Evolutionary conservation across 2,113 vertebrate species (phyloP).

Genomic region (Nestor notabilis): DNA sequence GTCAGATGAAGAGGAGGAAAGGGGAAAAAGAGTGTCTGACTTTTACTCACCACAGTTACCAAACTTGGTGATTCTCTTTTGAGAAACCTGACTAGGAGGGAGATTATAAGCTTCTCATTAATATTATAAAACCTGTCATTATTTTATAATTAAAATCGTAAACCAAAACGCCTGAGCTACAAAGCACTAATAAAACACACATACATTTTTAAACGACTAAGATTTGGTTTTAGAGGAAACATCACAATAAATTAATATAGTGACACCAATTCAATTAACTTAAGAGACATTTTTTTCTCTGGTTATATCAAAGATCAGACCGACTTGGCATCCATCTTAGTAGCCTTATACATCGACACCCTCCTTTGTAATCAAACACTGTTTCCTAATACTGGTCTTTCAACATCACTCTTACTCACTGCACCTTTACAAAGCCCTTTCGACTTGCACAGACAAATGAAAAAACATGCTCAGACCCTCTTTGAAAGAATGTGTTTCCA

Average conservation of each 20-base stretch:
- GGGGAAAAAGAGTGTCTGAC: background rate
- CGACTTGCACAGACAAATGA: background rate
- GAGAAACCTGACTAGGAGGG: background rate
- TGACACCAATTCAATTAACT: background rate
- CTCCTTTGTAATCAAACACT: background rate
- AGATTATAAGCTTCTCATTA: background rate
- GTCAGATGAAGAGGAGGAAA: background rate
- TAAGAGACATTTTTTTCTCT: background rate
- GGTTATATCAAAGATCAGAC: background rate
- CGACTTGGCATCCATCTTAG: background rate
- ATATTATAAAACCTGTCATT: background rate
- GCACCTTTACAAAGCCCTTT: background rate
- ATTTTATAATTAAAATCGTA: background rate
- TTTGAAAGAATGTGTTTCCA: background rate
- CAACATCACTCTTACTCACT: background rate
- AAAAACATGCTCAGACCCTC: background rate
- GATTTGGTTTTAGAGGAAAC: background rate
- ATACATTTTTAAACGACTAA: background rate
- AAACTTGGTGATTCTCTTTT: background rate
- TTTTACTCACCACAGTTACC: background rate
- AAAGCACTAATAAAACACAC: background rate
- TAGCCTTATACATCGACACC: background rate
- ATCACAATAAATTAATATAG: background rate
- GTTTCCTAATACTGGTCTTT: background rate
- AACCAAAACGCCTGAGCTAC: background rate